These are phyloP conservation scores for fruit fly (Drosophila melanogaster) DNA, from an alignment of 1,140 invertebrate species.

Conservation along the genomic window Release_6_plus_ISO1_MT NT_033779.5:9851001-9851500, in stretches of 20 bases:
- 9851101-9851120: too few relatives aligned
- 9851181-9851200: too few relatives aligned
- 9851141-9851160: background rate
- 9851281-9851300: too few relatives aligned
- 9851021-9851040: slow-evolving; percentile 18
- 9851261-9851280: too few relatives aligned
- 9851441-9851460: slow-evolving; percentile 70
- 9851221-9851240: too few relatives aligned
- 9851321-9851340: slow-evolving; percentile 36
- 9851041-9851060: background rate
- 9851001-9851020: background rate
- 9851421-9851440: slow-evolving; percentile 65
- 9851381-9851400: slow-evolving; percentile 47
- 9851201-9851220: too few relatives aligned
- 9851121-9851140: background rate
- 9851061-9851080: background rate
- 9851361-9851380: slow-evolving; percentile 25
- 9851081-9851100: too few relatives aligned
- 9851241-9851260: too few relatives aligned
- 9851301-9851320: background rate
- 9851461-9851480: slow-evolving; percentile 75
- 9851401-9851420: slow-evolving; percentile 12
- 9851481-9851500: slow-evolving; percentile 15
- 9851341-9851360: slow-evolving; percentile 32
- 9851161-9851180: too few relatives aligned